Conservation (phyloP, 2,888 invertebrate species). For the Ctena decussata region DNA sequence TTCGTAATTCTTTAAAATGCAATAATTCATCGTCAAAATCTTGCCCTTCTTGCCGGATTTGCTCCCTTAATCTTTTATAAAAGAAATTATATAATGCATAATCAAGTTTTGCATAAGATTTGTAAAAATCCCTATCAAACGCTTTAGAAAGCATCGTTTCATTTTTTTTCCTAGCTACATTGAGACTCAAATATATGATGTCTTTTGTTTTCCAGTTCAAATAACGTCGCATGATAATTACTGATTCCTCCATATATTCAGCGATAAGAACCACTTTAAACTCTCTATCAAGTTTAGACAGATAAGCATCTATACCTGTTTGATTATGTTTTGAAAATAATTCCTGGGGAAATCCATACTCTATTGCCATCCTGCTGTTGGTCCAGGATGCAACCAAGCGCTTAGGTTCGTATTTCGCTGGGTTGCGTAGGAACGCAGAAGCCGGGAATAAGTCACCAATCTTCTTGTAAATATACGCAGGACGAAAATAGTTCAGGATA, state of each 20-base stretch:
- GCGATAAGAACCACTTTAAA: slow-evolving; percentile 71
- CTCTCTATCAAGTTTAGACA: slow-evolving; percentile 64
- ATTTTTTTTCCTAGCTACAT: slow-evolving; percentile 53
- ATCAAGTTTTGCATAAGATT: slow-evolving; percentile 43
- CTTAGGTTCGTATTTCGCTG: slow-evolving; percentile 51
- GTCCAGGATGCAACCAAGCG: slow-evolving; percentile 46
- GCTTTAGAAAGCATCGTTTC: slow-evolving; percentile 37
- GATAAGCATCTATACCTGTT: slow-evolving; percentile 48
- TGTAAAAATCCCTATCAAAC: slow-evolving; percentile 52
- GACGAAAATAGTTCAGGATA: slow-evolving; percentile 59
- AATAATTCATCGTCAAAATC: slow-evolving; percentile 60
- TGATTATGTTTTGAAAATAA: slow-evolving; percentile 41
- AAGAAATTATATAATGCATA: slow-evolving; percentile 52
- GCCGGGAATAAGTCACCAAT: slow-evolving; percentile 33
- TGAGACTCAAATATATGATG: slow-evolving; percentile 63
- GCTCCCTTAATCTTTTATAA: slow-evolving; percentile 40
- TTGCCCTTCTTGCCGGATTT: slow-evolving; percentile 53
- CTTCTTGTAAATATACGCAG: slow-evolving; percentile 44
- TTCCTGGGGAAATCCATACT: slow-evolving; percentile 63
- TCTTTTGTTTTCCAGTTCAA: slow-evolving; percentile 70
- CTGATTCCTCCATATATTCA: slow-evolving; percentile 73
- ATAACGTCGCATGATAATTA: slow-evolving; percentile 67
- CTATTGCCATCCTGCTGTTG: slow-evolving; percentile 67
- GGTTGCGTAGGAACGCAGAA: slow-evolving; percentile 53
- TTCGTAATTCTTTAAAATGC: slow-evolving; percentile 54